Base-by-base conservation (phyloP, 2,888 invertebrate genomes). In the Spicauda simplicius region DNA sequence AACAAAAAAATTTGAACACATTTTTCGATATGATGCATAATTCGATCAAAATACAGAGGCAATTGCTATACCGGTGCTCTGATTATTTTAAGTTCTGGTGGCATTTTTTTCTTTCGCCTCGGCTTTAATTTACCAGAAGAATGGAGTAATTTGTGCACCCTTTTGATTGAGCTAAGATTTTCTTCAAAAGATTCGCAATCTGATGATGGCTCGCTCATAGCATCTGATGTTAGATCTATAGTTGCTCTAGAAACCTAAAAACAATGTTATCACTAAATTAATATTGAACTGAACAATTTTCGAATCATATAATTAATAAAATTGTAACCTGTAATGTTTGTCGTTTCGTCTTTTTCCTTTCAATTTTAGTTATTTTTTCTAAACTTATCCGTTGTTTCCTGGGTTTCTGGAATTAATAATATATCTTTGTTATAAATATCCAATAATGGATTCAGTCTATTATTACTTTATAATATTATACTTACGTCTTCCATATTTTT, bases 141-240 rank as follows among this genome's bases (percentile, higher is more conserved):
- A 70, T 90, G 87, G 56, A 93, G 76, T 56, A 93, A 76, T 76
- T 89, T 93, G 63, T 90, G 91, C 2, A 91, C 84, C 77, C 89
- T 81, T 76, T 90, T 84, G 45, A 92, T 80, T 50, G 93, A 92
- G 73, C 93, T 93, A n/a, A 87, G 81, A 71, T 85, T 88, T 69
- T 90, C 90, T 60, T 91, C 93, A 52, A 80, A 84, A 2, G 93
- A 91, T 75, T 95, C 95, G 64, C 94, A 95, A 73, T 96, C 96
- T 0, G 94, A 94, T 11, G 95, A 95, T 60, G 87, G 90, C 77
- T 96, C 96, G 3, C 95, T 94, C 74, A 95, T 95, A 0, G 95
- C 96, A 81, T 96, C 96, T 10, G 96, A 95, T 55, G 95, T 95
- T 71, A 95, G 78, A 75, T 94, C 94, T 79, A 95, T 91, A 48